Percentiles rank a stretch among this genome's conserved stretches.
Evolutionary conservation across 2,797 vertebrate genomes (phyloP).

Genomic region (Spheniscus humboldti): DNA sequence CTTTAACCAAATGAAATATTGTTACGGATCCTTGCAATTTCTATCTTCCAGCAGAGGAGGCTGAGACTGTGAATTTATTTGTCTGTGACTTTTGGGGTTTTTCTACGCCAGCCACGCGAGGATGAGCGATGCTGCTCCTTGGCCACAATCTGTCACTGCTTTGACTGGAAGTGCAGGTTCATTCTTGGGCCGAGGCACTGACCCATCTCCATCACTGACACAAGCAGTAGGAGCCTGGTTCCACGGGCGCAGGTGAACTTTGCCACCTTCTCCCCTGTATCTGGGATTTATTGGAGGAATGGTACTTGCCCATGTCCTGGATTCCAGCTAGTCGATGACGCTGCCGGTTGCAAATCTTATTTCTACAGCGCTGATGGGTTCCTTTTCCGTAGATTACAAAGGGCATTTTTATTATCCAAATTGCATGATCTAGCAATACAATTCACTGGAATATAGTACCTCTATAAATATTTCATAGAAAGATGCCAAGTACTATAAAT

Average conservation of each 20-base stretch:
- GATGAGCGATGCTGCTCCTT: background rate
- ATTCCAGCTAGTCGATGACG: fast-evolving
- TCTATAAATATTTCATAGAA: background rate
- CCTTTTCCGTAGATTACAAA: background rate
- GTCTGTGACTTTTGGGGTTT: background rate
- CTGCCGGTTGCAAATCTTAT: background rate
- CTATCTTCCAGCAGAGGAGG: background rate
- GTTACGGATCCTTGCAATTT: background rate
- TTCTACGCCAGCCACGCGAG: fast-evolving
- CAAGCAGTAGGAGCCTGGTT: background rate
- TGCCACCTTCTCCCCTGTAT: background rate
- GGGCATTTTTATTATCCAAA: background rate
- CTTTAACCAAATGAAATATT: background rate
- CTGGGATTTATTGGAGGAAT: background rate
- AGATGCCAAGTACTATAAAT: background rate
- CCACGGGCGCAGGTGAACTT: background rate
- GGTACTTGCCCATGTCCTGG: background rate
- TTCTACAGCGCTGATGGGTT: background rate
- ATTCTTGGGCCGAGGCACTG: background rate
- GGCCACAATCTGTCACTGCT: fast-evolving
- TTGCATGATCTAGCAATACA: background rate
- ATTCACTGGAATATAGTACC: background rate
- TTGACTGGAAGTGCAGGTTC: background rate
- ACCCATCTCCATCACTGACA: background rate
- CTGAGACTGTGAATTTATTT: background rate